These are phyloP conservation scores for Aldabrachelys gigantea DNA, from an alignment of 2,113 vertebrate genomes.

Conservation along the genomic window DNA sequence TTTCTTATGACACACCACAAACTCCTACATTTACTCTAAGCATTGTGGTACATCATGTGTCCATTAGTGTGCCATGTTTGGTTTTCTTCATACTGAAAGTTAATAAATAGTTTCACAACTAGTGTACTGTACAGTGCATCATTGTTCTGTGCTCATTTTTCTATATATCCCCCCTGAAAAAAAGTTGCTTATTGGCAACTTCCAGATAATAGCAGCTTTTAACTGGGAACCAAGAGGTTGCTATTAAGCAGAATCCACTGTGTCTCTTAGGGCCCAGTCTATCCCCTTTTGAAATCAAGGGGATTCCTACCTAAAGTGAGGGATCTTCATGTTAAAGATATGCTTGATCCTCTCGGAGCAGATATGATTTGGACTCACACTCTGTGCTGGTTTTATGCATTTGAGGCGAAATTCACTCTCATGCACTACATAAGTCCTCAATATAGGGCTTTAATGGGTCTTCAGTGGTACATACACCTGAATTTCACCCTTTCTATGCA, in stretches of 20 bases:
- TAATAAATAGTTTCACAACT: neutral
- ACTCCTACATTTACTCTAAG: neutral
- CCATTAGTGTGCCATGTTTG: neutral
- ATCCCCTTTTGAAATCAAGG: neutral
- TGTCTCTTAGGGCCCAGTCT: neutral
- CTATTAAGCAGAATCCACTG: neutral
- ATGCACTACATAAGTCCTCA: accelerated
- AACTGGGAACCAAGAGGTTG: neutral
- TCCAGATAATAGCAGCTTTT: neutral
- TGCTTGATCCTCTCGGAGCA: neutral
- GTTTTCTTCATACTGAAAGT: neutral
- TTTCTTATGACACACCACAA: neutral
- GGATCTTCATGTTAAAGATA: neutral
- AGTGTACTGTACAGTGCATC: neutral
- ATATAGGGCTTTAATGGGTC: neutral
- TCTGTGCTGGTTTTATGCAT: neutral
- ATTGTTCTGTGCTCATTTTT: neutral
- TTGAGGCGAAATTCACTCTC: neutral
- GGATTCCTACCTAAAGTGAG: neutral
- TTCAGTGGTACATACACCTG: neutral
- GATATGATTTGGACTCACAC: neutral
- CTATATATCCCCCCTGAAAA: neutral
- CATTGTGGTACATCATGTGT: neutral
- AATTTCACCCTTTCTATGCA: neutral
- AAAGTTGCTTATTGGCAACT: neutral